These are phyloP conservation scores for Netelia inedita DNA, from an alignment of 2,888 invertebrate species.

Conservation along the genomic window DNA sequence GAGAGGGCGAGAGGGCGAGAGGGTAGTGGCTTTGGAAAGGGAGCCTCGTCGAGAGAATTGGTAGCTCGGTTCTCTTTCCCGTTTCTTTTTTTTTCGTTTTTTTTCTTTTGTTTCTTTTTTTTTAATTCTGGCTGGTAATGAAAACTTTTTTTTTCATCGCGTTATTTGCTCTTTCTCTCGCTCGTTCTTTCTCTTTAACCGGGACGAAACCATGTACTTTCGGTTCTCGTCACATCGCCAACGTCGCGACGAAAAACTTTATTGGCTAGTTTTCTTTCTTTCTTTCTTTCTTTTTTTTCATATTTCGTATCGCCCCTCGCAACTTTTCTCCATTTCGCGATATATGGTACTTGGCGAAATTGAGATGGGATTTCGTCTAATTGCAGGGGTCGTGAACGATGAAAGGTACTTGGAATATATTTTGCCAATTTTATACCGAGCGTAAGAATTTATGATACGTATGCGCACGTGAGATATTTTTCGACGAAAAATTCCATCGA, in stretches of 20 bases:
- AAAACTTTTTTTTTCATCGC: constrained; percentile 46
- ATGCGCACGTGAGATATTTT: not conserved
- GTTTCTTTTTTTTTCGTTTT: constrained; percentile 33
- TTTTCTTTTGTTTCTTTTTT: not conserved
- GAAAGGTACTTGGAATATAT: not conserved
- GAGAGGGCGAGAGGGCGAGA: not conserved
- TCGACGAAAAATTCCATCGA: not conserved
- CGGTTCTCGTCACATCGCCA: constrained; percentile 18
- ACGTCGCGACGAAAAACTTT: constrained; percentile 28
- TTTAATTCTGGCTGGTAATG: constrained; percentile 38
- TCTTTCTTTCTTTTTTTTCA: constrained; percentile 2
- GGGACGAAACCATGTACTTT: not conserved
- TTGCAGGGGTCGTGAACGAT: not conserved
- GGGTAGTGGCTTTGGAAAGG: not conserved
- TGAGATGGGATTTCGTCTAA: not conserved
- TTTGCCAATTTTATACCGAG: not conserved
- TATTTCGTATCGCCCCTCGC: not conserved
- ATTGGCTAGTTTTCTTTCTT: constrained; percentile 2
- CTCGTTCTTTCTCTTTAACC: constrained; percentile 5
- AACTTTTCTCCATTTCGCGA: constrained; percentile 14
- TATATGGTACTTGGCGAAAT: constrained; percentile 6
- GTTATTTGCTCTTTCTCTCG: not conserved
- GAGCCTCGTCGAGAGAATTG: constrained; percentile 15
- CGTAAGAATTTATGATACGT: not conserved
- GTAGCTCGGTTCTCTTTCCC: constrained; percentile 55